Conservation (phyloP, 2,113 vertebrate species). For the Oryzias woworae region DNA sequence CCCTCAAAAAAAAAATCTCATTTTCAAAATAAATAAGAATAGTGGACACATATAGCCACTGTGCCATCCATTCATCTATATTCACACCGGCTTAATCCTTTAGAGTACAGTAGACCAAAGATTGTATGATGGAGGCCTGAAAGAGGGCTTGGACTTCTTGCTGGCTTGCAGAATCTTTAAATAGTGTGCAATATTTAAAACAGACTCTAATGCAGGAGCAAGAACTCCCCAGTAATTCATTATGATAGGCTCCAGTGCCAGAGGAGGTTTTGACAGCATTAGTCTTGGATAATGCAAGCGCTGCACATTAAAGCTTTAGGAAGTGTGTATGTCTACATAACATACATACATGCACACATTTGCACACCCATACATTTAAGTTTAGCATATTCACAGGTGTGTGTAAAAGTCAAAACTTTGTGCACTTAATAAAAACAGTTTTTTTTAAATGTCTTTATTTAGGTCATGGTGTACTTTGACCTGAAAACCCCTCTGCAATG, state of each 20-base stretch:
- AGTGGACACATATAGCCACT: too few species aligned
- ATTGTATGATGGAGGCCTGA: conserved; percentile 42
- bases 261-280: conserved; percentile 37
- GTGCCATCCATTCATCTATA: too few species aligned
- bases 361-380: neutral
- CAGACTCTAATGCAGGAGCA: conserved; percentile 37
- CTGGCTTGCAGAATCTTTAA: conserved; percentile 61
- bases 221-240: conserved; percentile 47
- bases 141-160: conserved; percentile 38
- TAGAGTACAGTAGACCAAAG: conserved; percentile 47
- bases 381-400: neutral
- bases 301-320: conserved; percentile 25
- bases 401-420: neutral
- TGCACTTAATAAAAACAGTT: neutral
- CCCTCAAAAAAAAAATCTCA: too few species aligned
- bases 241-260: conserved; percentile 31
- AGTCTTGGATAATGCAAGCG: conserved; percentile 35
- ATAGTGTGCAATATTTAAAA: conserved; percentile 59
- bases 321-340: neutral
- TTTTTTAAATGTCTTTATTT: neutral
- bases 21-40: too few species aligned
- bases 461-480: neutral
- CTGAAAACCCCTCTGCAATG: neutral
- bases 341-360: neutral
- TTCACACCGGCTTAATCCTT: too few species aligned